Conservation (phyloP, 2,888 invertebrate genomes). For the Lutraria lutraria region DNA sequence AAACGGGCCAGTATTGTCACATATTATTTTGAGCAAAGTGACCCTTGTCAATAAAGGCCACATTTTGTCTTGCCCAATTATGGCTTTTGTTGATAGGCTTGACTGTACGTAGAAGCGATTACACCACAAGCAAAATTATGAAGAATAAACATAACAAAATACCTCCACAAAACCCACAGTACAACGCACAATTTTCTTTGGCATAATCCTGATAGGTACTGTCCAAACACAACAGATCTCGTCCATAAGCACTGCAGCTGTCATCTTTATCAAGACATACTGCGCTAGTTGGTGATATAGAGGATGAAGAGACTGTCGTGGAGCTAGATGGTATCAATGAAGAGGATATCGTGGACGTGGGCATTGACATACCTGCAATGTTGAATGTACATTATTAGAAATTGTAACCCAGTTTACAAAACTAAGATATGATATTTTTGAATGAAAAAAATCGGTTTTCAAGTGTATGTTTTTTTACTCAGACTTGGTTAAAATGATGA, state of each 20-base stretch:
- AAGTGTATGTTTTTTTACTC: no score
- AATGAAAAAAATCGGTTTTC: no score
- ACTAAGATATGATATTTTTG: no score
- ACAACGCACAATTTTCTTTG: slow-evolving; percentile 42
- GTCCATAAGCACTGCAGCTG: slow-evolving; percentile 33
- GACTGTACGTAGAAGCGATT: no score
- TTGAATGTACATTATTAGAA: not conserved
- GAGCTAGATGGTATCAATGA: not conserved
- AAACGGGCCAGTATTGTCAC: no score
- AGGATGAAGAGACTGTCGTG: not conserved
- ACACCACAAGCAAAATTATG: no score
- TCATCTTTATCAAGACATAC: slow-evolving; percentile 29
- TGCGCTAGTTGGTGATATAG: not conserved
- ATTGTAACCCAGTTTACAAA: not conserved
- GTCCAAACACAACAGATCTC: slow-evolving; percentile 29
- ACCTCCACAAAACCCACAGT: slow-evolving; percentile 43
- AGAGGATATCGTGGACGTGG: not conserved
- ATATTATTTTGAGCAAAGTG: no score
- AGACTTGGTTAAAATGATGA: no score
- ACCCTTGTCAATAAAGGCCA: no score
- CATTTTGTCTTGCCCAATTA: no score
- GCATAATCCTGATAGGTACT: slow-evolving; percentile 21
- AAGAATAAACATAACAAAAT: not conserved
- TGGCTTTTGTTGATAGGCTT: no score
- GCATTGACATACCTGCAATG: not conserved